Evolutionary conservation across 2,888 invertebrate species (phyloP).

Genomic region (Ypsolopha sequella): DNA sequence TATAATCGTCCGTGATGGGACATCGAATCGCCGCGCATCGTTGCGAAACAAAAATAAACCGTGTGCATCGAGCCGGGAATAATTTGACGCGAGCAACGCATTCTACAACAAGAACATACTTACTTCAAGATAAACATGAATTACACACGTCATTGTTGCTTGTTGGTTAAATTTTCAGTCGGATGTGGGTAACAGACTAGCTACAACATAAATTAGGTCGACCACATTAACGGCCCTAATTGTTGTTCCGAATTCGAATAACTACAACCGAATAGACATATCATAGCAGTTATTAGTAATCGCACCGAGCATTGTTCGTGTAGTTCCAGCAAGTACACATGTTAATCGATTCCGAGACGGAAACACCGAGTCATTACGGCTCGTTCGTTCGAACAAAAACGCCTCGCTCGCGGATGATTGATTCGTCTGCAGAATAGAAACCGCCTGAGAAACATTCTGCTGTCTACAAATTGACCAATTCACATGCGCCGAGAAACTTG

Average conservation of each 20-base stretch:
- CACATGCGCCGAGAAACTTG: constrained; percentile 38
- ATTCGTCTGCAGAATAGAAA: constrained; percentile 38
- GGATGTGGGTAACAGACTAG: too few species aligned
- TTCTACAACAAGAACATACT: too few species aligned
- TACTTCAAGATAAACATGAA: too few species aligned
- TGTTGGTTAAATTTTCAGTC: too few species aligned
- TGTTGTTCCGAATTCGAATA: constrained; percentile 20
- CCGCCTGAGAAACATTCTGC: constrained; percentile 41
- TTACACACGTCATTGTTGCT: too few species aligned
- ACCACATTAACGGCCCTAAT: constrained; percentile 42
- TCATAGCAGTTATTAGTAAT: constrained; percentile 10
- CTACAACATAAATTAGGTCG: too few species aligned
- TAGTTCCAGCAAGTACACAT: too few species aligned
- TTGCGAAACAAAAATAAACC: constrained; percentile 40
- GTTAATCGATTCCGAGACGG: constrained; percentile 13
- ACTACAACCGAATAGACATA: constrained; percentile 30
- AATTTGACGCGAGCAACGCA: constrained; percentile 26
- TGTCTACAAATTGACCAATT: constrained; percentile 52
- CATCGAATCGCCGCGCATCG: constrained; percentile 22
- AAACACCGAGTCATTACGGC: constrained; percentile 47
- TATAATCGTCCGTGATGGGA: constrained; percentile 26
- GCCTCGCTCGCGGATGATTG: constrained; percentile 41
- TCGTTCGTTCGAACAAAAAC: constrained; percentile 46
- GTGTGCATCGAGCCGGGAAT: constrained; percentile 31
- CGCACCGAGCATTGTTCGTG: too few species aligned